These are phyloP conservation scores for Sorex fumeus DNA, from an alignment of 2,113 vertebrate species.

Conservation along the genomic window DNA sequence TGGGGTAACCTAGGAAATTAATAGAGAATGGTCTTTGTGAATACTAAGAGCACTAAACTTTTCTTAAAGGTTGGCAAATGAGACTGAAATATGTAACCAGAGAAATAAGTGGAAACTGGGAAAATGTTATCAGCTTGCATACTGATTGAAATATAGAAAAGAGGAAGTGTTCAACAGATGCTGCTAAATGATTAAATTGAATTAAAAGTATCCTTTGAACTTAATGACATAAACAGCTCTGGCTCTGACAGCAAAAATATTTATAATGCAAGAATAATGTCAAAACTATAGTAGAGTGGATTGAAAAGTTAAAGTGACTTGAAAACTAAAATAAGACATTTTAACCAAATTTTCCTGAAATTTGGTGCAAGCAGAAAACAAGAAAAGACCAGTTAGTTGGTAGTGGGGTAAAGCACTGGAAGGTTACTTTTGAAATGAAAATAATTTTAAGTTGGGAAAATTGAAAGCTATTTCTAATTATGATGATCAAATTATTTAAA, in stretches of 20 bases:
- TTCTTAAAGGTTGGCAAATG: neutral
- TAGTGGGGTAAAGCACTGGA: too few relatives aligned
- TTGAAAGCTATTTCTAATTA: neutral
- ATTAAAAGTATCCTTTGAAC: neutral
- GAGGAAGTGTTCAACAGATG: neutral
- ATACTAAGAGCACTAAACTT: neutral
- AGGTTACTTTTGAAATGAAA: neutral
- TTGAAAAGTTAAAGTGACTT: neutral
- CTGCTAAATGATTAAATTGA: neutral
- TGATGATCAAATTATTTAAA: neutral
- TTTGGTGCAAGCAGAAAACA: neutral
- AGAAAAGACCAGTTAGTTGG: neutral
- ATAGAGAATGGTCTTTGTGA: neutral
- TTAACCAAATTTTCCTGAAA: neutral
- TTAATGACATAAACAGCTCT: neutral
- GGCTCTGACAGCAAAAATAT: neutral
- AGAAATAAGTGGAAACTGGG: neutral
- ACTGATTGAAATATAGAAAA: neutral
- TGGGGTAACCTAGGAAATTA: neutral
- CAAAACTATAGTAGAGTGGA: neutral
- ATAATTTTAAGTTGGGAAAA: constrained; percentile 1
- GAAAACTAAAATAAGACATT: constrained; percentile 2
- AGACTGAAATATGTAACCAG: neutral
- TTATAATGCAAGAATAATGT: neutral
- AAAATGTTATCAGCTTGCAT: neutral